phyloP scores from a whole-genome alignment of 2,888 invertebrate species.

The Azorinus chamasolen region DNA sequence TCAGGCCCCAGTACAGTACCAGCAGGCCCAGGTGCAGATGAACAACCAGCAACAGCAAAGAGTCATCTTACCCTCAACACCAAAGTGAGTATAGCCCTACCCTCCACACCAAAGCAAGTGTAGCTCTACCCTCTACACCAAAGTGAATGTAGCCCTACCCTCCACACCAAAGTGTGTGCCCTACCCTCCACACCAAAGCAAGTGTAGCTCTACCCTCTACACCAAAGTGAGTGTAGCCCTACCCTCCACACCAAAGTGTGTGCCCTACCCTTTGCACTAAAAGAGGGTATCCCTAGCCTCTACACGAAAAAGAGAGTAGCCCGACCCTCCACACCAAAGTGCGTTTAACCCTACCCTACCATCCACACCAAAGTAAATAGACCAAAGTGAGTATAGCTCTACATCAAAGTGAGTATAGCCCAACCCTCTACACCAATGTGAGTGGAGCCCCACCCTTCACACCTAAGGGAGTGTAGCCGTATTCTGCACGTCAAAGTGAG shows the following conservation, averaged over 20 bases:
- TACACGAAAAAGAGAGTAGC: background rate
- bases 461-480: slow-evolving; percentile 50
- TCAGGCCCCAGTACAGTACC: slow-evolving; percentile 47
- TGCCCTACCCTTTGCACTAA: slow-evolving; percentile 57
- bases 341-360: slow-evolving; percentile 22
- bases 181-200: too few relatives aligned
- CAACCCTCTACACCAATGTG: slow-evolving; percentile 73
- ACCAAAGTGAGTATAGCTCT: background rate
- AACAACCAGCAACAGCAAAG: slow-evolving; percentile 66
- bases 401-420: slow-evolving; percentile 1
- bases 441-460: slow-evolving; percentile 44
- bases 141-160: slow-evolving; percentile 63
- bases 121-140: slow-evolving; percentile 50
- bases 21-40: slow-evolving; percentile 24
- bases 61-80: slow-evolving; percentile 71
- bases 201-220: slow-evolving; percentile 60
- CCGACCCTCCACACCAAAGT: slow-evolving; percentile 73
- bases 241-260: slow-evolving; percentile 69
- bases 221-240: slow-evolving; percentile 70
- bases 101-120: slow-evolving; percentile 69
- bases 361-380: slow-evolving; percentile 72
- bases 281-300: background rate
- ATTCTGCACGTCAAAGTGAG: background rate
- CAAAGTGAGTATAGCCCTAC: slow-evolving; percentile 67
- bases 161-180: slow-evolving; percentile 15